Base-by-base conservation (phyloP, 2,113 vertebrate species). In the Perca fluviatilis region DNA sequence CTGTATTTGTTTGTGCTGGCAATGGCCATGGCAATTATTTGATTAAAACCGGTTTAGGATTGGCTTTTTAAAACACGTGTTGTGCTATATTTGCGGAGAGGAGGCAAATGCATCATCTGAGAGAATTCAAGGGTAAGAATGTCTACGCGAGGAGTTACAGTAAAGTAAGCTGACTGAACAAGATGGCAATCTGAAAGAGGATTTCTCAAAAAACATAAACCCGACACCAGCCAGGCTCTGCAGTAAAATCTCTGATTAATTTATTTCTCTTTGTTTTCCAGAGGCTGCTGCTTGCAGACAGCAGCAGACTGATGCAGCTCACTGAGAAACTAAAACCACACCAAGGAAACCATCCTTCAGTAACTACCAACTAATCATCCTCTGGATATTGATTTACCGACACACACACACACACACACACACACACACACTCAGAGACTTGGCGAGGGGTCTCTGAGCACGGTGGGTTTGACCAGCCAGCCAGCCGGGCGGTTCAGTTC, bases 361-460 rank as follows among this genome's bases (percentile, higher is more conserved):
- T 92, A 92, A 92, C 90, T 86, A 90, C 80, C 88, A 89, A 88
- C 88, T 87, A 90, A 93, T 91, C 92, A 91, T 88, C 87, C 83
- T 70, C 89, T 84, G 63, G 83, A 80, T 93, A 92, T 91, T 89
- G 91, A 93, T 91, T 87, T 40, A 54, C 77, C 2, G 70, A 1
- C 65, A 13, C 81, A 18, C 60, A 1, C 79, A 5, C 65, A 6
- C 71, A 27, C 66, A 49, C 56, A 11, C 69, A 30, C 74, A 21
- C 76, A n/a, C 74, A 30, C 67, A 60, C 67, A 57, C 33, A 18
- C 33, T 13, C 54, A 30, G 8, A 80, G 49, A 64, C 57, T 36
- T 57, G 67, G 80, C 19, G 40, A 82, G 83, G 77, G 79, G 88
- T 86, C 83, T 90, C 85, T 84, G 82, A 89, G 83, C 77, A 21